Evolutionary conservation across 2,113 vertebrate genomes (phyloP), one percentile per base, ranked within the genome.

Genomic region (Eublepharis macularius): DNA sequence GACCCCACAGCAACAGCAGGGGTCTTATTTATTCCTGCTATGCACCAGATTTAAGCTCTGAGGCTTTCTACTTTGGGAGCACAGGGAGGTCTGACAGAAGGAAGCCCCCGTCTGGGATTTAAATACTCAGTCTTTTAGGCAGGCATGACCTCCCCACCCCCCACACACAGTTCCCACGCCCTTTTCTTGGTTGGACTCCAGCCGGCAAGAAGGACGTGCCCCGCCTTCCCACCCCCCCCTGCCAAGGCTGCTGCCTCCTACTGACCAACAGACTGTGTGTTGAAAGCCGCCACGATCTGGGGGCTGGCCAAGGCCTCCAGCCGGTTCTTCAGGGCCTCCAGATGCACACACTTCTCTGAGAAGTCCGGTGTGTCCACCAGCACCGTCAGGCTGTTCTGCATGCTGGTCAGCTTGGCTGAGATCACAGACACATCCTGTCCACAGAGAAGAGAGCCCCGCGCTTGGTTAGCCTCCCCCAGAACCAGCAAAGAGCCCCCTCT

Each of bases 381-480:
- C 97, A 99, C 99, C 16, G 96, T 95, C 90, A 99, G 94, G 89
- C 99, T 99, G 94, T 93, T 98, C 95, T 99, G 98, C 98, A 99
- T 99, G 72, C 98, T 97, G 0, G 97, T 98, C 39, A 99, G 95
- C 88, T 99, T 99, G 88, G 96, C 97, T 0, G 98, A 98, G 87
- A 99, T 99, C 72, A 98, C 92, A 54, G 96, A 93, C 72, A 99
- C 90, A 0, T 99, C 98, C 99, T 99, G 90, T 4, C 81, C 86
- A 78, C 81, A 89, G 72, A 80, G 3, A 89, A 76, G 86, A 49
- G 10, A 66, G 39, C 87, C 17, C 11, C 10, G 1, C 0, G 0
- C 32, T 80, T 8, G 80, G 34, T 12, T 1, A 77, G 32, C 24
- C 1, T 24, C 9, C 21, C 8, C 10, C 54, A 4, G 6, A 12